A percentile compares a stretch with the other conserved stretches of the same genome.
These are phyloP conservation scores for Baryphthengus martii DNA, from an alignment of 2,113 vertebrate species.

Conservation along the genomic window DNA sequence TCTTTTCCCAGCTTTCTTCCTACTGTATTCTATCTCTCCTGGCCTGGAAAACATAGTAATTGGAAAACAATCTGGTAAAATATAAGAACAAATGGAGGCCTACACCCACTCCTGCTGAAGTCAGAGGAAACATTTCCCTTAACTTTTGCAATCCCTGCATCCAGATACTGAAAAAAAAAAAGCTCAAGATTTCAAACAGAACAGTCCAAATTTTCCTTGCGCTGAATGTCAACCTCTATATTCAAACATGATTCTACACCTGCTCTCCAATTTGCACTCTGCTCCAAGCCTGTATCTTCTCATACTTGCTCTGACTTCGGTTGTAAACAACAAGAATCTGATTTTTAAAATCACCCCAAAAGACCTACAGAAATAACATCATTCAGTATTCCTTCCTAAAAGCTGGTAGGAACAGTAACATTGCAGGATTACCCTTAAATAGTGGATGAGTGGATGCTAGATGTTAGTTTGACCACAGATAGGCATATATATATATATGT, in stretches of 20 bases:
- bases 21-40: neutral
- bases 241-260: neutral
- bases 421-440: neutral
- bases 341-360: neutral
- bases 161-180: neutral
- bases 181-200: neutral
- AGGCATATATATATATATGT: neutral
- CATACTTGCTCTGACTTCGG: neutral
- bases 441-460: neutral
- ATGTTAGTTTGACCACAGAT: neutral
- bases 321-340: neutral
- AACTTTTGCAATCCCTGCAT: neutral
- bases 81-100: neutral
- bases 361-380: neutral
- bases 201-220: neutral
- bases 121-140: neutral
- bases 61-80: neutral
- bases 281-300: neutral
- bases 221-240: neutral
- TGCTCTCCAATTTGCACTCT: neutral
- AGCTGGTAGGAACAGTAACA: neutral
- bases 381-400: neutral
- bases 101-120: neutral
- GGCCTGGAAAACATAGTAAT: slow-evolving; percentile 1
- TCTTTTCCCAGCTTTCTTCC: neutral